A percentile compares a stretch with the other conserved stretches of the same genome.
phyloP scores from a whole-genome alignment of 30 jellyfish, hydroid and myxozoan genomes.

The Aurelia coerulea region DNA sequence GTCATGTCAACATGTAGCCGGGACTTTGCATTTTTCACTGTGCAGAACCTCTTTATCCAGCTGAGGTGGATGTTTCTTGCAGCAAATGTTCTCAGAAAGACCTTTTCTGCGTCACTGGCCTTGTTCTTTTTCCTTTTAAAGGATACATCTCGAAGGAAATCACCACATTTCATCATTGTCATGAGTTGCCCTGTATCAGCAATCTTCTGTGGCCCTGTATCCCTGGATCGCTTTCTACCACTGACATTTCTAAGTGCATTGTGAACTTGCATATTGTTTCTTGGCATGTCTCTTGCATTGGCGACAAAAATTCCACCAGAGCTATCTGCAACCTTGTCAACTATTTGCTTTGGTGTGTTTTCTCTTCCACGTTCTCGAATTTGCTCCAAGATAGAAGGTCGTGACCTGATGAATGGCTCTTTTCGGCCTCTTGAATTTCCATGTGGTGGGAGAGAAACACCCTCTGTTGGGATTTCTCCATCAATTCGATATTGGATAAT shows the following conservation, averaged over 20 bases:
- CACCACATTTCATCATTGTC: slow-evolving; percentile 27
- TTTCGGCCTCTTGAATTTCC: slow-evolving; percentile 9
- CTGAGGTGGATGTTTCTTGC: not conserved
- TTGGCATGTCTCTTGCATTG: slow-evolving; percentile 24
- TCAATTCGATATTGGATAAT: slow-evolving; percentile 1
- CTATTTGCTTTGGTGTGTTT: slow-evolving; percentile 14
- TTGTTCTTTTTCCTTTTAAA: slow-evolving; percentile 4
- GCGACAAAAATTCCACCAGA: not conserved
- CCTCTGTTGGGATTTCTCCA: slow-evolving; percentile 17
- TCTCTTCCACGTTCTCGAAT: slow-evolving; percentile 14
- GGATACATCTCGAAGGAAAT: slow-evolving; percentile 18
- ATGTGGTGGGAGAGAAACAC: slow-evolving; percentile 14
- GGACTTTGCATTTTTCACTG: slow-evolving; percentile 7
- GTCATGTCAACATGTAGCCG: slow-evolving; percentile 31
- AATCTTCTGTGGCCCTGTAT: slow-evolving; percentile 11
- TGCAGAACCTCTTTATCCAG: not conserved
- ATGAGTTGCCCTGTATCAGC: slow-evolving; percentile 6
- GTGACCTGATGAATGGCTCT: slow-evolving; percentile 27
- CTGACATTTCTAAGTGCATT: slow-evolving; percentile 21
- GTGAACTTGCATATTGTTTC: slow-evolving; percentile 11
- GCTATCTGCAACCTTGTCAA: slow-evolving; percentile 1
- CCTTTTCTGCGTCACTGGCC: slow-evolving; percentile 21
- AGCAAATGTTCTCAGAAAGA: not conserved
- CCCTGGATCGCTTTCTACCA: slow-evolving; percentile 6
- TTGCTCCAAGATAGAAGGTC: not conserved